These are phyloP conservation scores for Rhabdophis nuchalis DNA, from an alignment of 2,797 vertebrate genomes.

Conservation along the genomic window DNA sequence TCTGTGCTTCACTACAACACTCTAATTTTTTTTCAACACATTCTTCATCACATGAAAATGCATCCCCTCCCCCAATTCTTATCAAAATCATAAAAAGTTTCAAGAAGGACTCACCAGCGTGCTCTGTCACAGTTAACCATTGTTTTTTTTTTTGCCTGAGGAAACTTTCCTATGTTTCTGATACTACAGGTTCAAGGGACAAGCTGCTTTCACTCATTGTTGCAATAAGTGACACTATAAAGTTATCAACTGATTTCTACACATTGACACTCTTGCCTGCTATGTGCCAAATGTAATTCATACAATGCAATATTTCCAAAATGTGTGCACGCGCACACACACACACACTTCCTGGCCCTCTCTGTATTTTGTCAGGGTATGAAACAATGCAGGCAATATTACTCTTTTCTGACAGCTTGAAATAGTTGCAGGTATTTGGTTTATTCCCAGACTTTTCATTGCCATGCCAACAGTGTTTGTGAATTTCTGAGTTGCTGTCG, in stretches of 20 bases:
- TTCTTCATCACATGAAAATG: background rate
- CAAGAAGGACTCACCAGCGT: background rate
- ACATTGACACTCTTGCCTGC: background rate
- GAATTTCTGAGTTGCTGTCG: constrained; percentile 25
- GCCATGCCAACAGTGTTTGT: constrained; percentile 29
- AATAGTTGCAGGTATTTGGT: constrained; percentile 14
- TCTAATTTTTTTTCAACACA: background rate
- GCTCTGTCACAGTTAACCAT: background rate
- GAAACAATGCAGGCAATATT: constrained; percentile 14
- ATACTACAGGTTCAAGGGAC: background rate
- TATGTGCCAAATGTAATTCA: background rate
- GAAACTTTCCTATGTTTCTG: background rate
- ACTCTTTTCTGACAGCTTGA: constrained; percentile 12
- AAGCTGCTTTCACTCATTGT: background rate
- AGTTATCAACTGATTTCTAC: background rate
- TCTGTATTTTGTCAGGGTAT: background rate
- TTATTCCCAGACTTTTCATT: background rate
- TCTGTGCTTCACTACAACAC: background rate
- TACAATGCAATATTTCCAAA: background rate
- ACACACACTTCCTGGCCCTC: background rate
- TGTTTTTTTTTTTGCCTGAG: background rate
- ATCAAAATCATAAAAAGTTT: background rate
- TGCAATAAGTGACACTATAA: background rate
- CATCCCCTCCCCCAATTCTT: too few species aligned
- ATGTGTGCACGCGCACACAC: background rate